Evolutionary conservation across 64 coral and sea anemone genomes (phyloP).

Genomic region (Cladopsammia gracilis): DNA sequence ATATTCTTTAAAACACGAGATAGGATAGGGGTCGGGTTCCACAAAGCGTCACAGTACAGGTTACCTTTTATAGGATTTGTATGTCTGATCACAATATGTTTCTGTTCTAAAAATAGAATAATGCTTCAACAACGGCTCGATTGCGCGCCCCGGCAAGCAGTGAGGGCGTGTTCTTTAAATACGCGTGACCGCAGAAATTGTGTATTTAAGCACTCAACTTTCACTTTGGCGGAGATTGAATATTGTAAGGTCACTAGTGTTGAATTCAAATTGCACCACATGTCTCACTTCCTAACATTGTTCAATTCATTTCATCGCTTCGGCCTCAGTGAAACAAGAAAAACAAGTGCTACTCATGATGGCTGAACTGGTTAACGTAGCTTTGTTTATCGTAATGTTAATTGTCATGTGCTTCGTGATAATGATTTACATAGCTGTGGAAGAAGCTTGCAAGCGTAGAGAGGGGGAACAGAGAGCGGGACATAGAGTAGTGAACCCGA

Average conservation of each 20-base stretch:
- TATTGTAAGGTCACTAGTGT: not conserved
- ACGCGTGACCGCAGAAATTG: not conserved
- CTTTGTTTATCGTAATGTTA: too few species aligned
- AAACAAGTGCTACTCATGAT: too few species aligned
- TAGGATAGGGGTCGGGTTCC: not conserved
- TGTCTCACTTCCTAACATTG: too few species aligned
- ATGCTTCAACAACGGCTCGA: not conserved
- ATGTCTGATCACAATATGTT: conserved; percentile 4
- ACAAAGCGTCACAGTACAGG: not conserved
- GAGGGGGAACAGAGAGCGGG: too few species aligned
- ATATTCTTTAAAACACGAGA: not conserved
- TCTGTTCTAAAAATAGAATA: conserved; percentile 16
- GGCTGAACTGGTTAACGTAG: too few species aligned
- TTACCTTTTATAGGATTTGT: conserved; percentile 10
- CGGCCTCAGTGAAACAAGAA: too few species aligned
- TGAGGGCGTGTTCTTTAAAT: not conserved
- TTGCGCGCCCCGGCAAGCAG: not conserved
- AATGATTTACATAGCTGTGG: too few species aligned
- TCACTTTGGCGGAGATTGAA: not conserved
- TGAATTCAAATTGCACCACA: too few species aligned
- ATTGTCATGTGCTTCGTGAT: too few species aligned
- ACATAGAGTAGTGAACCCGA: too few species aligned
- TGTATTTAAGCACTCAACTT: conserved; percentile 10
- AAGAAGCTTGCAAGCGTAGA: too few species aligned
- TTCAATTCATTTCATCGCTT: too few species aligned